A percentile compares a stretch with the other conserved stretches of the same genome.
These are phyloP conservation scores for Ageneiosus marmoratus DNA, from an alignment of 2,113 vertebrate genomes.

Conservation along the genomic window DNA sequence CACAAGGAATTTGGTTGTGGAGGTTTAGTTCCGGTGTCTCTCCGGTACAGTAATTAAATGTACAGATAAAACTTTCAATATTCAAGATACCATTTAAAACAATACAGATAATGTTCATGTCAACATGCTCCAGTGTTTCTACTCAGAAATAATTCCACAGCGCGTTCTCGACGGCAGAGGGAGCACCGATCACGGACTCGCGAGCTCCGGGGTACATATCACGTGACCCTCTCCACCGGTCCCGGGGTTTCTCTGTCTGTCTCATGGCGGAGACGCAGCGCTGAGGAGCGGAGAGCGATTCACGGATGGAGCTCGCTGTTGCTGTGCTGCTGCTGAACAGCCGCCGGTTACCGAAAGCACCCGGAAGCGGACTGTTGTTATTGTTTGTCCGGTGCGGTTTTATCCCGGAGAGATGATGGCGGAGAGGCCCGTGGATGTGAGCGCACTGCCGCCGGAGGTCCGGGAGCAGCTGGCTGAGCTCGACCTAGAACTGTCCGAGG, in stretches of 20 bases:
- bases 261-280: slow-evolving; percentile 69
- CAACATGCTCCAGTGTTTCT: no score
- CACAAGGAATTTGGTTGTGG: no score
- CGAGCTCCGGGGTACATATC: slow-evolving; percentile 52
- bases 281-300: slow-evolving; percentile 47
- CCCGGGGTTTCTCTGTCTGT: slow-evolving; percentile 58
- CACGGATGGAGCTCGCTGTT: slow-evolving; percentile 65
- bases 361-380: slow-evolving; percentile 11
- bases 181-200: slow-evolving; percentile 39
- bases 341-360: slow-evolving; percentile 54
- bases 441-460: slow-evolving; percentile 84
- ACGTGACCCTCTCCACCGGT: slow-evolving; percentile 59
- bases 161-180: slow-evolving; percentile 61
- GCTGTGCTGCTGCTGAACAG: slow-evolving; percentile 27
- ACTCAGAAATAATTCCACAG: no score
- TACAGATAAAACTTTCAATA: no score
- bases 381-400: slow-evolving; percentile 6
- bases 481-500: slow-evolving; percentile 96
- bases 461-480: slow-evolving; percentile 92
- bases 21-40: no score
- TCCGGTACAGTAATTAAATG: no score
- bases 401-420: slow-evolving; percentile 70
- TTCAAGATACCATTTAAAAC: no score
- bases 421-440: slow-evolving; percentile 80
- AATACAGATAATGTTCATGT: no score